Conservation (phyloP, 2,113 vertebrate species). For the Oceanites oceanicus region DNA sequence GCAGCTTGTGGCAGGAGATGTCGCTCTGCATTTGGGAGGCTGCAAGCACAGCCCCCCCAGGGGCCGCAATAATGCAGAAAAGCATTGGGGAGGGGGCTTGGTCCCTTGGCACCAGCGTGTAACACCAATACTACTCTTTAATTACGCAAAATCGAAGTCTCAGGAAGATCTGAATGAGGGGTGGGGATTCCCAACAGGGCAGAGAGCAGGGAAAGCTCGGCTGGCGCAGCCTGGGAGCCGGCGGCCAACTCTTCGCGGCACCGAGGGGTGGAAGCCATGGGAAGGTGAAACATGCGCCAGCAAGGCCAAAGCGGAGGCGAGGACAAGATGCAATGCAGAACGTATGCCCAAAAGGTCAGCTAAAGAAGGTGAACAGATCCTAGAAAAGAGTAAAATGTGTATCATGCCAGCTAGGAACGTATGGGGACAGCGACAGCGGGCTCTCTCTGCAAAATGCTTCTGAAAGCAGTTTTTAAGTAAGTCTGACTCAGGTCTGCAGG, state of each 20-base stretch:
- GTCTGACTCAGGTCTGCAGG: neutral
- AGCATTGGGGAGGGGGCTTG: too few relatives aligned
- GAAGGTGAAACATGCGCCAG: neutral
- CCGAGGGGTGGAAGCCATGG: neutral
- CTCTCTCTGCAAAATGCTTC: rapidly evolving
- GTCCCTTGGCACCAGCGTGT: neutral
- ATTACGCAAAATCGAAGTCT: neutral
- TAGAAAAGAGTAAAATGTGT: neutral
- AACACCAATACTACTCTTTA: neutral
- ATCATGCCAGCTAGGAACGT: neutral
- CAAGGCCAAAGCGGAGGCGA: neutral
- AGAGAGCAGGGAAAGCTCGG: neutral
- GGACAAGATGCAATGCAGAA: neutral
- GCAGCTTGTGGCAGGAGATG: neutral
- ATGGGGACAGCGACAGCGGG: neutral
- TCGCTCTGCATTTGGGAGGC: neutral
- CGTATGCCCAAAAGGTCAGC: neutral
- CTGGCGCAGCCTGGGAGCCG: neutral
- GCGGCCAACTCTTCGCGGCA: rapidly evolving
- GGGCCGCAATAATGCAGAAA: neutral
- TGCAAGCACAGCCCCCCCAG: neutral
- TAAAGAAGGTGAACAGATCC: neutral
- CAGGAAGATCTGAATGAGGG: neutral
- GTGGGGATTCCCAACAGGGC: neutral
- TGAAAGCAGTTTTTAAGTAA: neutral